phyloP scores from a whole-genome alignment of 1,140 invertebrate species.

The Zaprionus camerounensis region DNA sequence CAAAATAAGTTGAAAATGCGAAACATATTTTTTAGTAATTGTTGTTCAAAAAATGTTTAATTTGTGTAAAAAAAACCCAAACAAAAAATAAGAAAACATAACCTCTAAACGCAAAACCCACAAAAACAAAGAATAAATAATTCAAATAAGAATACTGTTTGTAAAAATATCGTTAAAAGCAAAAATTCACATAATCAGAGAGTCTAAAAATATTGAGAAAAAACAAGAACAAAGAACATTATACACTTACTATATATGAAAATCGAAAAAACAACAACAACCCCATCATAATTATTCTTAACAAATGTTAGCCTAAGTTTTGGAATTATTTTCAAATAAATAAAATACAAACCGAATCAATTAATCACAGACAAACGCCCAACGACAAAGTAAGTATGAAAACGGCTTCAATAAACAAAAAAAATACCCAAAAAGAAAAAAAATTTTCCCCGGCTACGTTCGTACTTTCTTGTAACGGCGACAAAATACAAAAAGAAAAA shows the following conservation, averaged over 20 bases:
- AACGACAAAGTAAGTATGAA: slow-evolving; percentile 70
- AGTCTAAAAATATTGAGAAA: slow-evolving; percentile 16
- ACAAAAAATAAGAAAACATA: slow-evolving; percentile 23
- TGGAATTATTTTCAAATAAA: slow-evolving; percentile 72
- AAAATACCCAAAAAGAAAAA: slow-evolving; percentile 21
- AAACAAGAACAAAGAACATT: slow-evolving; percentile 33
- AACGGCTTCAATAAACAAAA: slow-evolving; percentile 59
- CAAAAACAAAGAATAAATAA: slow-evolving; percentile 41
- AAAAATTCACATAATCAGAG: slow-evolving; percentile 40
- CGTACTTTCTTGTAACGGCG: slow-evolving; percentile 45
- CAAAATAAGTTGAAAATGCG: slow-evolving; percentile 41
- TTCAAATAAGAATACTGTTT: slow-evolving; percentile 36
- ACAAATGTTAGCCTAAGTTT: slow-evolving; percentile 76
- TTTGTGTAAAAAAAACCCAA: slow-evolving; percentile 42
- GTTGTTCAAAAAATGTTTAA: slow-evolving; percentile 45
- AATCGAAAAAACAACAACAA: slow-evolving; percentile 26
- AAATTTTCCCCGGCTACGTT: slow-evolving; percentile 53
- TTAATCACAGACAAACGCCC: slow-evolving; percentile 49
- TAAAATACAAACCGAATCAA: slow-evolving; percentile 49
- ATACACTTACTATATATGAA: slow-evolving; percentile 61
- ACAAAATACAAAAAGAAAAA: slow-evolving; percentile 23
- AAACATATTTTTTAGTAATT: slow-evolving; percentile 50
- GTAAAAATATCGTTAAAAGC: slow-evolving; percentile 35
- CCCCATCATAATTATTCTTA: slow-evolving; percentile 56
- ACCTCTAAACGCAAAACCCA: slow-evolving; percentile 27